A percentile compares a stretch with the other conserved stretches of the same genome.
Conservation (phyloP, 1,140 invertebrate species). For the Plectrocnemia conspersa region DNA sequence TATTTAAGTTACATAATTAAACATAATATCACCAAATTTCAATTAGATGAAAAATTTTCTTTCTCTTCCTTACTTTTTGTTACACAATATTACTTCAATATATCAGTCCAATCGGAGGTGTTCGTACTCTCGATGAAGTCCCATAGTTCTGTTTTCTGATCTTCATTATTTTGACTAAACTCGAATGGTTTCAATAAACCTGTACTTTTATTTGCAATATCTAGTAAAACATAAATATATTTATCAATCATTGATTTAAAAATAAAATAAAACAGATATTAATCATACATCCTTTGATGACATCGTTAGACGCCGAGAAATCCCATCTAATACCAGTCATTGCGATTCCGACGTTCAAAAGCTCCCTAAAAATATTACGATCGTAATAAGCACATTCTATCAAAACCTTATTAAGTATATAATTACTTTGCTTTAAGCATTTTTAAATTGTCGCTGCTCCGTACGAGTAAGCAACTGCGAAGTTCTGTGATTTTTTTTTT, state of each 20-base stretch:
- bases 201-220: constrained; percentile 22
- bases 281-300: constrained; percentile 49
- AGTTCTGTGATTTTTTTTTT: constrained; percentile 39
- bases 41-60: constrained; percentile 19
- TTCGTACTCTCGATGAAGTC: constrained; percentile 18
- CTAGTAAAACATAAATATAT: constrained; percentile 13
- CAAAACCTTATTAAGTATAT: constrained; percentile 6
- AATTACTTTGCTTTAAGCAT: constrained; percentile 45
- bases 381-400: too few relatives aligned
- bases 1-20: too few relatives aligned
- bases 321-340: constrained; percentile 44
- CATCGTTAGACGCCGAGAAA: constrained; percentile 39
- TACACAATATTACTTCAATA: not conserved
- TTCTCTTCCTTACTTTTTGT: constrained; percentile 9
- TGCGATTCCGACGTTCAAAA: constrained; percentile 41
- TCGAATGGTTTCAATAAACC: constrained; percentile 19
- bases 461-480: constrained; percentile 38
- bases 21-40: not conserved
- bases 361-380: constrained; percentile 38
- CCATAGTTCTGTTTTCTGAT: constrained; percentile 19
- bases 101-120: constrained; percentile 13
- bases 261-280: too few relatives aligned
- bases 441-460: constrained; percentile 41
- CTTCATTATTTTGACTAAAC: constrained; percentile 14
- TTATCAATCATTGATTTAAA: too few relatives aligned